Percentiles rank a stretch among this genome's conserved stretches.
Conservation (phyloP, 2,113 vertebrate species). For the Cynopterus brachyotis region DNA sequence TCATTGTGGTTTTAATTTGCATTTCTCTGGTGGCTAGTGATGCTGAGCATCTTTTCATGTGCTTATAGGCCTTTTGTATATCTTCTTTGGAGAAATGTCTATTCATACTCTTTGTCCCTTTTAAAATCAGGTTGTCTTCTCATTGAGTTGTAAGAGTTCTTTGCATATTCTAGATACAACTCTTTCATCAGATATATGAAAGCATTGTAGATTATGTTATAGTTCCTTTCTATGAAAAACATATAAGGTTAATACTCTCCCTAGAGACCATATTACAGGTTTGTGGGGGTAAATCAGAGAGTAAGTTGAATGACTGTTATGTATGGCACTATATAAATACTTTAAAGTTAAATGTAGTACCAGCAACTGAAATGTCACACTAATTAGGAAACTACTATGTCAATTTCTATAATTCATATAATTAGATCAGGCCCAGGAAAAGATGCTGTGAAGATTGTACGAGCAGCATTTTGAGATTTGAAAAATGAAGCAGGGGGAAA, state of each 20-base stretch:
- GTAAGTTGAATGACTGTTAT: background rate
- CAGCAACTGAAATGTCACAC: background rate
- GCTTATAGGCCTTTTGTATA: background rate
- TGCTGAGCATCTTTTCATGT: background rate
- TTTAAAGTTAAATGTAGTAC: background rate
- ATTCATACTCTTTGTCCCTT: background rate
- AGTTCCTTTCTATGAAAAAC: background rate
- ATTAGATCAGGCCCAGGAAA: background rate
- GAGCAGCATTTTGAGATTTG: background rate
- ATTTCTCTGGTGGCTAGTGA: background rate
- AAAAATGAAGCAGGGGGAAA: background rate
- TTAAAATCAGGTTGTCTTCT: background rate
- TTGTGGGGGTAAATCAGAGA: background rate
- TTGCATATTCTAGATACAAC: background rate
- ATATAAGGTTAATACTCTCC: background rate
- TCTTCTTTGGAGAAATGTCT: background rate
- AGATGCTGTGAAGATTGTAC: background rate
- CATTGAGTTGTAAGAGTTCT: background rate
- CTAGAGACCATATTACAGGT: background rate
- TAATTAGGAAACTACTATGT: background rate
- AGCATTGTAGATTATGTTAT: background rate
- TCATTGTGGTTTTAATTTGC: background rate
- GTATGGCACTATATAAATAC: background rate
- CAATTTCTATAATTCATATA: background rate
- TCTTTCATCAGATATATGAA: background rate